A percentile compares a stretch with the other conserved stretches of the same genome.
These are phyloP conservation scores for Cerceris rybyensis DNA, from an alignment of 2,888 invertebrate genomes.

Conservation along the genomic window DNA sequence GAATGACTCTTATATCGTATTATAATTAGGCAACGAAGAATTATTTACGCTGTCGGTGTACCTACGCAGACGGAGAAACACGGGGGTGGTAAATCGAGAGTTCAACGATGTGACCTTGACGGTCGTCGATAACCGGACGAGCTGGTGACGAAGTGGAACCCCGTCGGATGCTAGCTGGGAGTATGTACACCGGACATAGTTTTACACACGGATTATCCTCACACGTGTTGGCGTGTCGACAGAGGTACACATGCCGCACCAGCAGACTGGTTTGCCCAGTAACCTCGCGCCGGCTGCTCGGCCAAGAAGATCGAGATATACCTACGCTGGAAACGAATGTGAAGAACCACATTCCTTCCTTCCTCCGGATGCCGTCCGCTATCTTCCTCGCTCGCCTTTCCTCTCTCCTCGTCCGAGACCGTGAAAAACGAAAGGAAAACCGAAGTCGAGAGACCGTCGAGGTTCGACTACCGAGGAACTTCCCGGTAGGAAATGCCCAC, in stretches of 20 bases:
- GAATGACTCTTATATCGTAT: too few species aligned
- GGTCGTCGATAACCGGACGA: conserved; percentile 40
- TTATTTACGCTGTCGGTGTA: too few species aligned
- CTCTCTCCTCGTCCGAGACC: conserved; percentile 16
- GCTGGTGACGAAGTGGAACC: conserved; percentile 22
- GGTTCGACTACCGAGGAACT: conserved; percentile 16
- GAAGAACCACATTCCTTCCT: conserved; percentile 69
- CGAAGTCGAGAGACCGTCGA: conserved; percentile 1
- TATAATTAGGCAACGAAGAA: too few species aligned
- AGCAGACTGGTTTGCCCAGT: conserved; percentile 77
- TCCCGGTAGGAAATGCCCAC: conserved; percentile 10
- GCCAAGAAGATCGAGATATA: conserved; percentile 64
- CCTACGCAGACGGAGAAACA: not conserved
- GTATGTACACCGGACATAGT: conserved; percentile 15
- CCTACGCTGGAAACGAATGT: conserved; percentile 57
- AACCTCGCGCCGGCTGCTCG: conserved; percentile 67
- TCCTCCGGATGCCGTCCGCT: conserved; percentile 39
- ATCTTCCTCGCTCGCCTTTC: conserved; percentile 31
- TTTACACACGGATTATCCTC: conserved; percentile 46
- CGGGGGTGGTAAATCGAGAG: conserved; percentile 15
- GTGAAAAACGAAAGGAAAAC: conserved; percentile 42
- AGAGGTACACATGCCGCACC: conserved; percentile 59
- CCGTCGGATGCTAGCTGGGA: conserved; percentile 7
- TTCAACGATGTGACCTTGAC: conserved; percentile 42
- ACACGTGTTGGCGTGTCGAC: conserved; percentile 36